A percentile compares a stretch with the other conserved stretches of the same genome.
Evolutionary conservation across 2,888 invertebrate genomes (phyloP).

Genomic region (Bombylius discolor): DNA sequence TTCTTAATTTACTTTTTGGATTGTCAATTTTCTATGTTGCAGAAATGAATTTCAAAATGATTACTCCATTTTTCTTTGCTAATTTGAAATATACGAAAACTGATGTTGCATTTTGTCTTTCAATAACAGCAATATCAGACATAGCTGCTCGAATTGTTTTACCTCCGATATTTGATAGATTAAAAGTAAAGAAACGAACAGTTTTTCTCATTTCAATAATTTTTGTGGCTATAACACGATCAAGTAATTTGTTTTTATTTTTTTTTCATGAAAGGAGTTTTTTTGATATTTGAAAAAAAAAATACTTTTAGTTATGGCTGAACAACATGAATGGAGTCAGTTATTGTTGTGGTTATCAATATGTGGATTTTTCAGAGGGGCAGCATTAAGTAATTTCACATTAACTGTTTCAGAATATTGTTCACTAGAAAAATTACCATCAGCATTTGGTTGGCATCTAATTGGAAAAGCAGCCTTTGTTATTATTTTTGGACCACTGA

Average conservation of each 20-base stretch:
- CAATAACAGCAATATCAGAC: slow-evolving; percentile 61
- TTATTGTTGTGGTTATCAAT: slow-evolving; percentile 58
- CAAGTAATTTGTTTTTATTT: slow-evolving; percentile 39
- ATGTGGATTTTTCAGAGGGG: slow-evolving; percentile 66
- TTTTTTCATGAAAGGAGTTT: background rate
- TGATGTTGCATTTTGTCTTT: slow-evolving; percentile 60
- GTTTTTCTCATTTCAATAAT: slow-evolving; percentile 60
- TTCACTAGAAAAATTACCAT: slow-evolving; percentile 57
- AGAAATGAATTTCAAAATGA: slow-evolving; percentile 62
- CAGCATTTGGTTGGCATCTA: slow-evolving; percentile 65
- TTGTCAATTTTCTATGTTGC: slow-evolving; percentile 61
- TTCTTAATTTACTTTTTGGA: slow-evolving; percentile 58
- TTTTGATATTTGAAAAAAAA: background rate
- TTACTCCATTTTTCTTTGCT: slow-evolving; percentile 54
- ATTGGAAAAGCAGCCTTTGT: slow-evolving; percentile 63
- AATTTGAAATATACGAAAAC: slow-evolving; percentile 49
- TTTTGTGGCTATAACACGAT: slow-evolving; percentile 56
- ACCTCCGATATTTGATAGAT: slow-evolving; percentile 61
- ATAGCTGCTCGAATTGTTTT: slow-evolving; percentile 57
- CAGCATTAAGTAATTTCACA: slow-evolving; percentile 64
- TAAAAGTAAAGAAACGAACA: slow-evolving; percentile 52
- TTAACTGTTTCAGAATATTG: slow-evolving; percentile 67
- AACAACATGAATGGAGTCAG: slow-evolving; percentile 55
- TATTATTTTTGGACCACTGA: slow-evolving; percentile 52
- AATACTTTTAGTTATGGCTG: slow-evolving; percentile 50